phyloP scores from a whole-genome alignment of 2,113 vertebrate species.

The Leucoraja erinaceus region DNA sequence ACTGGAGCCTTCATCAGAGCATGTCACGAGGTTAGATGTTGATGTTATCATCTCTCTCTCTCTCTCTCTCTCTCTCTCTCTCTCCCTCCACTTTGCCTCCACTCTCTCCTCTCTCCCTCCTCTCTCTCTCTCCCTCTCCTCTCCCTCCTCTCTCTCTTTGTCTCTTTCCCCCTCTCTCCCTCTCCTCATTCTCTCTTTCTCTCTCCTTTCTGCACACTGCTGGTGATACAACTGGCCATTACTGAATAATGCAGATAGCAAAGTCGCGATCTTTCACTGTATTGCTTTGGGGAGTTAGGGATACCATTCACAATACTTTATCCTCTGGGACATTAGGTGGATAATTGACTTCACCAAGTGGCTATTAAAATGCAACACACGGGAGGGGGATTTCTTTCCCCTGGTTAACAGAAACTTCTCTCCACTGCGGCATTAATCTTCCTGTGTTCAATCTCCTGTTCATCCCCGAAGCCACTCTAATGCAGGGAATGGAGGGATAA shows the following conservation, averaged over 20 bases:
- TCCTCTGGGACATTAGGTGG: neutral
- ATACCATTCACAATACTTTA: slow-evolving; percentile 1
- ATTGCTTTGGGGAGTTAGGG: neutral
- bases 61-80: too few relatives aligned
- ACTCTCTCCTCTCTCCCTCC: too few relatives aligned
- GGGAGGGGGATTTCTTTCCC: neutral
- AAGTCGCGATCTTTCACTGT: neutral
- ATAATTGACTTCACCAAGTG: neutral
- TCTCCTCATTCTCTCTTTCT: too few relatives aligned
- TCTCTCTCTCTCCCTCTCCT: too few relatives aligned
- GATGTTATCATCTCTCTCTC: too few relatives aligned
- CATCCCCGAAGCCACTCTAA: neutral
- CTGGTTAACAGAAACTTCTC: neutral
- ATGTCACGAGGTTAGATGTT: slow-evolving; percentile 70
- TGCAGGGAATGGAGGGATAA: too few relatives aligned
- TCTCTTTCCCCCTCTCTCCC: too few relatives aligned
- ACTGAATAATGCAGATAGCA: slow-evolving; percentile 12
- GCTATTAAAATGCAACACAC: neutral
- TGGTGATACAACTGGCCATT: neutral
- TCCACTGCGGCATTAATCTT: neutral
- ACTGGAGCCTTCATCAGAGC: slow-evolving; percentile 88
- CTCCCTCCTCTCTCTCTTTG: too few relatives aligned
- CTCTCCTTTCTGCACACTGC: neutral
- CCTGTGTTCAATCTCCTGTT: neutral
- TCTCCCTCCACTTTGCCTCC: too few relatives aligned